These are phyloP conservation scores for Corythornis madagascariensis DNA, from an alignment of 2,113 vertebrate genomes.

Conservation along the genomic window DNA sequence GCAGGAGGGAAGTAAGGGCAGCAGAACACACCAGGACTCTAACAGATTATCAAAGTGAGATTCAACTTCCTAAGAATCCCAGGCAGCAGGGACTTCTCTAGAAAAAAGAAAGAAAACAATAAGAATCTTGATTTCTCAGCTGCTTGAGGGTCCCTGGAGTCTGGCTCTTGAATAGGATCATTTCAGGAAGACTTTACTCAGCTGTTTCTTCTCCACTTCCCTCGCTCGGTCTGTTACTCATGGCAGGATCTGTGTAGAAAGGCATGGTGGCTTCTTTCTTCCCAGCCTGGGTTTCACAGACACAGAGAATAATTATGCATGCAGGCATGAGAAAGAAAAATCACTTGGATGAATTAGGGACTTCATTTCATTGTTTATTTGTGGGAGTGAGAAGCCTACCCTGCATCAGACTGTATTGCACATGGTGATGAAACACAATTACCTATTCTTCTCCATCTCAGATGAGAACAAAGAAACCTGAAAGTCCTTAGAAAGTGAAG, in stretches of 20 bases:
- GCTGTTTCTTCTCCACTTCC: not conserved
- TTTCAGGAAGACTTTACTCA: not conserved
- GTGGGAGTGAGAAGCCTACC: not conserved
- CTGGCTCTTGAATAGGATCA: not conserved
- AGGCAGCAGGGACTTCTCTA: not conserved
- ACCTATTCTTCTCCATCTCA: conserved; percentile 11
- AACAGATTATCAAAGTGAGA: not conserved
- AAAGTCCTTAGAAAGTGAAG: not conserved
- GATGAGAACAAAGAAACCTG: conserved; percentile 37
- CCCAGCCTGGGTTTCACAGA: not conserved
- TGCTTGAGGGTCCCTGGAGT: not conserved
- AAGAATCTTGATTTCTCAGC: not conserved
- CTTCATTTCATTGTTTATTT: conserved; percentile 47
- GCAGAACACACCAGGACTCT: not conserved
- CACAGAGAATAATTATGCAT: not conserved
- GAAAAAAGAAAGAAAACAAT: not conserved
- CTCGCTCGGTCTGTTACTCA: not conserved
- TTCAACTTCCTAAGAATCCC: not conserved
- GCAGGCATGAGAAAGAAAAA: not conserved
- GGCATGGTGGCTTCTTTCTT: not conserved
- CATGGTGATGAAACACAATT: conserved; percentile 30
- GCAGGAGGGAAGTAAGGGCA: not conserved
- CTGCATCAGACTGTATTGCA: not conserved
- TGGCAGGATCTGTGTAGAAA: not conserved
- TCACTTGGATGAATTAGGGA: conserved; percentile 12